Evolutionary conservation across 2,888 invertebrate species (phyloP).

Genomic region (Tenthredo notha): DNA sequence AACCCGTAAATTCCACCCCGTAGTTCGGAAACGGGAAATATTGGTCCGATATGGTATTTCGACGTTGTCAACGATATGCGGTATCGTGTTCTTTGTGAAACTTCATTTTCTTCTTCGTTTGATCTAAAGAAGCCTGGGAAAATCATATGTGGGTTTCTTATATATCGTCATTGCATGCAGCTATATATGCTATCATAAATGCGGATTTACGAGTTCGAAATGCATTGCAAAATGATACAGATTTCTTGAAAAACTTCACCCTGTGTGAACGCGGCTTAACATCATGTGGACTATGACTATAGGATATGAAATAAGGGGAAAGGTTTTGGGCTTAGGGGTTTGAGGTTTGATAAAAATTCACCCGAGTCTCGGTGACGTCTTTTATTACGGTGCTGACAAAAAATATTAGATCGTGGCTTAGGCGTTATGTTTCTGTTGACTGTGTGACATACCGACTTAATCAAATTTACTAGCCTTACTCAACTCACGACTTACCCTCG

Average conservation of each 20-base stretch:
- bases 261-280: neutral
- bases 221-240: neutral
- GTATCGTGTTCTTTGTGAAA: neutral
- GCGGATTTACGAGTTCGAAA: neutral
- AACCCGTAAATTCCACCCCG: slow-evolving; percentile 13
- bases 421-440: slow-evolving; percentile 23
- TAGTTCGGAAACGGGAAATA: neutral
- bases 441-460: slow-evolving; percentile 14
- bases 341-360: slow-evolving; percentile 27
- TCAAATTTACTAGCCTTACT: slow-evolving; percentile 11
- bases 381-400: slow-evolving; percentile 29
- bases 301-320: slow-evolving; percentile 5
- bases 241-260: neutral
- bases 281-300: neutral
- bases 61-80: neutral
- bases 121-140: no score
- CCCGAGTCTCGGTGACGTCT: slow-evolving; percentile 19
- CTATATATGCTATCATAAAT: neutral
- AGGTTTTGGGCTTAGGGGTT: neutral
- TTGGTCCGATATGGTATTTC: neutral
- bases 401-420: slow-evolving; percentile 27
- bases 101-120: neutral
- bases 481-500: neutral
- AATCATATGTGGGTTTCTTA: neutral
- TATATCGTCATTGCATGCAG: neutral